phyloP scores from a whole-genome alignment of 2,888 invertebrate species.

The Alitta virens region DNA sequence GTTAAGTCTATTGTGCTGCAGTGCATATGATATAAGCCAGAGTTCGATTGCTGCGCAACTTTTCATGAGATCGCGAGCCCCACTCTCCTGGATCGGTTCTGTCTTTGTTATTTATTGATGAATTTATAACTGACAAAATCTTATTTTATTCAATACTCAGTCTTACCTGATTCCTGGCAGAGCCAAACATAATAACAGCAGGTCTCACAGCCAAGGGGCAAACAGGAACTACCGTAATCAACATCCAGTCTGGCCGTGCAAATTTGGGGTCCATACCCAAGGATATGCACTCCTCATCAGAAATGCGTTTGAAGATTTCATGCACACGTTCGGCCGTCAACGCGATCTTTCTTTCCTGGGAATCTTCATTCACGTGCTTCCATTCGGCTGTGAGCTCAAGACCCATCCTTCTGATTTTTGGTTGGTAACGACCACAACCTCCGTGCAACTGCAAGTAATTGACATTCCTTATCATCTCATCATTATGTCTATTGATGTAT shows the following conservation, averaged over 20 bases:
- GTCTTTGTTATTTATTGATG: too few relatives aligned
- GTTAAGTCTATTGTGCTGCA: too few relatives aligned
- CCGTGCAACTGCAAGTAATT: slow-evolving; percentile 76
- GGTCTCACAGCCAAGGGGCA: slow-evolving; percentile 95
- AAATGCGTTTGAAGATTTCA: slow-evolving; percentile 83
- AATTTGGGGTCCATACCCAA: slow-evolving; percentile 91
- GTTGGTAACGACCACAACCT: slow-evolving; percentile 98
- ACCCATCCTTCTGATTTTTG: slow-evolving; percentile 83
- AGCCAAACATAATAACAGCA: slow-evolving; percentile 99
- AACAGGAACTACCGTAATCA: slow-evolving; percentile 93
- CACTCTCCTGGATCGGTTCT: too few relatives aligned
- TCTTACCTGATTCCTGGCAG: slow-evolving; percentile 80
- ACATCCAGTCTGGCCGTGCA: slow-evolving; percentile 99
- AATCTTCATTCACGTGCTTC: slow-evolving; percentile 96
- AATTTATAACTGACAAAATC: too few relatives aligned
- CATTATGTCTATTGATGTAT: too few relatives aligned
- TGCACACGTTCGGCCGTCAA: slow-evolving; percentile 94
- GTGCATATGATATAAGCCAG: too few relatives aligned
- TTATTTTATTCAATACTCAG: too few relatives aligned
- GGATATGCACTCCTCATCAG: slow-evolving; percentile 92
- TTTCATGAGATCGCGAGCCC: too few relatives aligned
- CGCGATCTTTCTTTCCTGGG: slow-evolving; percentile 88
- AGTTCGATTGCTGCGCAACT: too few relatives aligned
- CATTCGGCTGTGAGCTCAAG: slow-evolving; percentile 95
- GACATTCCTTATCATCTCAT: too few relatives aligned